Conservation (phyloP, 2,888 invertebrate species). For the Hypomecis punctinalis region DNA sequence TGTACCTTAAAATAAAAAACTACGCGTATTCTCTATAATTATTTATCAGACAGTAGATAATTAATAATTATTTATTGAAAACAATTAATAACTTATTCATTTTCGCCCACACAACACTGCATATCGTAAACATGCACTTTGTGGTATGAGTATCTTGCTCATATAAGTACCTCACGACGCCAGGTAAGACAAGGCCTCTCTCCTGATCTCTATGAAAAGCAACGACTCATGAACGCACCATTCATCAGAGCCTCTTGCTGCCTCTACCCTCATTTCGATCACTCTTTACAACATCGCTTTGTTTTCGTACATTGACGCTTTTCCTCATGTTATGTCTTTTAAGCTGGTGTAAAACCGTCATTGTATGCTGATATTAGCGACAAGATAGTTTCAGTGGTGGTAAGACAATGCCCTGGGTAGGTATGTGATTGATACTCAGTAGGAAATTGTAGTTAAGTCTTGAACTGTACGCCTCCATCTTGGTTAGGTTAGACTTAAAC, state of each 20-base stretch:
- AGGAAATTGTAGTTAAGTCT: slow-evolving; percentile 53
- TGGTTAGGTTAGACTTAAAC: slow-evolving; percentile 33
- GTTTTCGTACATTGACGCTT: slow-evolving; percentile 20
- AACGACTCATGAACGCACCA: slow-evolving; percentile 47
- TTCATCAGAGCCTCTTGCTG: slow-evolving; percentile 46
- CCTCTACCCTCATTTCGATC: slow-evolving; percentile 23
- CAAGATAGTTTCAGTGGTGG: not conserved
- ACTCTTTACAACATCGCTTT: slow-evolving; percentile 4
- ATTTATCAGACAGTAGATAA: too few species aligned
- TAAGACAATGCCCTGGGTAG: slow-evolving; percentile 32
- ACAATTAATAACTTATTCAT: too few species aligned
- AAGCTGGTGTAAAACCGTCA: slow-evolving; percentile 1
- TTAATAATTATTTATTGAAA: too few species aligned
- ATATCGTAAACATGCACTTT: too few species aligned
- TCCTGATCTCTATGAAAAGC: not conserved
- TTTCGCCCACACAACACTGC: too few species aligned
- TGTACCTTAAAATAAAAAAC: too few species aligned
- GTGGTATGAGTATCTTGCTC: too few species aligned
- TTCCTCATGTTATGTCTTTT: not conserved
- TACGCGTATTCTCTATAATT: too few species aligned
- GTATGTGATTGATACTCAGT: slow-evolving; percentile 56
- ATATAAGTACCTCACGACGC: too few species aligned
- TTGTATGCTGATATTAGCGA: slow-evolving; percentile 17
- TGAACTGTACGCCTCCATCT: slow-evolving; percentile 47
- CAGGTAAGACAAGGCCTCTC: too few species aligned